Percentiles rank a stretch among this genome's conserved stretches.
Evolutionary conservation across 2,888 invertebrate genomes (phyloP).

Genomic region (Trichogramma evanescens): DNA sequence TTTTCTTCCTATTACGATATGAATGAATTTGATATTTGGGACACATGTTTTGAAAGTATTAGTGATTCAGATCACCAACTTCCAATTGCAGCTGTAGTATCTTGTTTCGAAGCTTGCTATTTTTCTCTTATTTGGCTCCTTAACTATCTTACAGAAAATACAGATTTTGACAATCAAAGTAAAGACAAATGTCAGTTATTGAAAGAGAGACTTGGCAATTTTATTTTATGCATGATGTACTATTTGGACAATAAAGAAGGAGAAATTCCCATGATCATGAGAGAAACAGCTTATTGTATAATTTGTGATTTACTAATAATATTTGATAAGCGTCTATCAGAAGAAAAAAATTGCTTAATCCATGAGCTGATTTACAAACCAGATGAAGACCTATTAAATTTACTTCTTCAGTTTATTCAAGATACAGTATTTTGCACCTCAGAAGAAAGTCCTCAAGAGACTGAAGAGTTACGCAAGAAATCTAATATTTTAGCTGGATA

Average conservation of each 20-base stretch:
- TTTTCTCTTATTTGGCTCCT: slow-evolving; percentile 86
- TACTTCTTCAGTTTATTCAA: slow-evolving; percentile 86
- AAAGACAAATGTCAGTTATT: slow-evolving; percentile 58
- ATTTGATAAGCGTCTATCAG: slow-evolving; percentile 77
- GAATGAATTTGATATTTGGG: slow-evolving; percentile 89
- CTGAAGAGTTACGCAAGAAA: slow-evolving; percentile 93
- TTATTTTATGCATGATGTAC: slow-evolving; percentile 66
- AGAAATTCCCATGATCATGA: slow-evolving; percentile 44
- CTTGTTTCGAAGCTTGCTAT: slow-evolving; percentile 77
- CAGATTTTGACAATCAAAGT: slow-evolving; percentile 54
- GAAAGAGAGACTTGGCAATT: slow-evolving; percentile 63
- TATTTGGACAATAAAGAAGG: slow-evolving; percentile 68
- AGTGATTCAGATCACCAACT: slow-evolving; percentile 52
- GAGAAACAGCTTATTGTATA: slow-evolving; percentile 74
- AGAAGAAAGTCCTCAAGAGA: slow-evolving; percentile 88
- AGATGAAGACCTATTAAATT: slow-evolving; percentile 68
- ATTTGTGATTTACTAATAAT: slow-evolving; percentile 91
- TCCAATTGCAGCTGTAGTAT: slow-evolving; percentile 59
- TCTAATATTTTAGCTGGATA: slow-evolving; percentile 93
- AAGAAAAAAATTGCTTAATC: slow-evolving; percentile 50
- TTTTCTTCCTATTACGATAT: slow-evolving; percentile 94
- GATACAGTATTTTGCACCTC: slow-evolving; percentile 89
- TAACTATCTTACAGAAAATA: slow-evolving; percentile 69
- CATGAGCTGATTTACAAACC: slow-evolving; percentile 71
- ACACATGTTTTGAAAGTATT: slow-evolving; percentile 69